A percentile compares a stretch with the other conserved stretches of the same genome.
Evolutionary conservation across 2,113 vertebrate genomes (phyloP).

Genomic region (Saimiri boliviensis): DNA sequence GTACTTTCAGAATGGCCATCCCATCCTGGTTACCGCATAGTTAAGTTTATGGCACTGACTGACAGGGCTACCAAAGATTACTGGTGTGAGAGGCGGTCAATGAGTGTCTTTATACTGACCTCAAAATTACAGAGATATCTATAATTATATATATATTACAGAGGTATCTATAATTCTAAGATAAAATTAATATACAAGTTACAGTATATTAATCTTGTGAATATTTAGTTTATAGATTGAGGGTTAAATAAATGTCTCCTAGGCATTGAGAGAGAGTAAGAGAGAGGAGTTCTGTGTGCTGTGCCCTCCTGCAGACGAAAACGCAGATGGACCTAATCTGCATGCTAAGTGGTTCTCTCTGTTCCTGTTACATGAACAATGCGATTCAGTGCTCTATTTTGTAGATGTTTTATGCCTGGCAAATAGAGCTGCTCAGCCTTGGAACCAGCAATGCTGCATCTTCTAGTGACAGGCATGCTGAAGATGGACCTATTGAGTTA

Average conservation of each 20-base stretch:
- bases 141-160: not conserved
- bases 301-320: not conserved
- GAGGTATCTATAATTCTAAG: not conserved
- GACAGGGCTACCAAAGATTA: not conserved
- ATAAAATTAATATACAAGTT: not conserved
- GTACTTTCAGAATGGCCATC: not conserved
- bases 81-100: not conserved
- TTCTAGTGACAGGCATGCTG: not conserved
- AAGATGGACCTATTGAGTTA: not conserved
- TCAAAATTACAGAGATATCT: not conserved
- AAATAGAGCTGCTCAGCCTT: slow-evolving; percentile 25
- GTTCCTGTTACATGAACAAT: not conserved
- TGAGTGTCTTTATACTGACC: not conserved
- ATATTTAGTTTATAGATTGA: slow-evolving; percentile 44
- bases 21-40: not conserved
- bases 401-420: not conserved
- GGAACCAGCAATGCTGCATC: not conserved
- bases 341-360: slow-evolving; percentile 2
- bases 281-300: not conserved
- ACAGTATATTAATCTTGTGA: not conserved
- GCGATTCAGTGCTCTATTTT: not conserved
- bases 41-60: not conserved
- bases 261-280: not conserved
- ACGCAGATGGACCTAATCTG: slow-evolving; percentile 12
- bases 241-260: not conserved